phyloP scores from a whole-genome alignment of 1,140 invertebrate genomes.

The Lasaia peninsularis region DNA sequence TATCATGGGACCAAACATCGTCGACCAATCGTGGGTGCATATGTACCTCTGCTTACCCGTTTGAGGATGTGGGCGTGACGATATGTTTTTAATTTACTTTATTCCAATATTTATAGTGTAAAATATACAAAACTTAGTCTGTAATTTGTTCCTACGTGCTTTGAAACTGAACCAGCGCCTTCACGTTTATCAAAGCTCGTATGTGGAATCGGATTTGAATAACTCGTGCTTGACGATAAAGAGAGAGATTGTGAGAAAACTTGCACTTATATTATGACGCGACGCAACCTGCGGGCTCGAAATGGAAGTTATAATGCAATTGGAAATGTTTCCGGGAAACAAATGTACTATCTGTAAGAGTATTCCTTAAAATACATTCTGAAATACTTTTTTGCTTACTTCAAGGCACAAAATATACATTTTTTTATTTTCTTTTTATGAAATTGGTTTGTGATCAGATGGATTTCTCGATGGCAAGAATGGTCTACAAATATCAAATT shows the following conservation, averaged over 20 bases:
- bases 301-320: slow-evolving; percentile 6
- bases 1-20: no score
- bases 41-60: no score
- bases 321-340: not conserved
- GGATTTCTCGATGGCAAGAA: no score
- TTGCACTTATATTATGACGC: not conserved
- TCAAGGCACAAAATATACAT: not conserved
- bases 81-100: no score
- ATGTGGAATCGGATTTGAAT: slow-evolving; percentile 9
- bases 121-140: not conserved
- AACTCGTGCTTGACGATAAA: slow-evolving; percentile 5
- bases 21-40: no score
- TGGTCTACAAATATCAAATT: no score
- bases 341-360: not conserved
- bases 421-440: no score
- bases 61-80: no score
- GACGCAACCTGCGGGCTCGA: not conserved
- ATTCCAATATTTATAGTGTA: not conserved
- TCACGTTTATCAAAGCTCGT: slow-evolving; percentile 4
- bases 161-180: slow-evolving; percentile 2
- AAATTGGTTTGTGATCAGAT: no score
- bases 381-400: not conserved
- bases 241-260: slow-evolving; percentile 4
- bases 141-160: not conserved
- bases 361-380: not conserved